Percentiles rank a stretch among this genome's conserved stretches.
Conservation (phyloP, 2,113 vertebrate genomes). For the Lophura nycthemera region DNA sequence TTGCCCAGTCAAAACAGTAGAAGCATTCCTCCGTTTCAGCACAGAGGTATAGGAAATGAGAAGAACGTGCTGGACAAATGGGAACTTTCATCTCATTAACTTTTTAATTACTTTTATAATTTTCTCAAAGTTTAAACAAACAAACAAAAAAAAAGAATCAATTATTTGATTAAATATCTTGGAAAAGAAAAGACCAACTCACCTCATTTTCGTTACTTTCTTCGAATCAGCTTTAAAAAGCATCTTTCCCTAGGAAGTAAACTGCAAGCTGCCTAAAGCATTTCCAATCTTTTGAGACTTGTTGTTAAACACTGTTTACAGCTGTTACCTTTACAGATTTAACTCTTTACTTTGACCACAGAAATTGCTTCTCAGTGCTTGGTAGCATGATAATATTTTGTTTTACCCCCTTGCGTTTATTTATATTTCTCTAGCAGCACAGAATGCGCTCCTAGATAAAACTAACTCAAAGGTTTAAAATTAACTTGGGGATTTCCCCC, state of each 20-base stretch:
- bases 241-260: not conserved
- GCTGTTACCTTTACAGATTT: not conserved
- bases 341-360: not conserved
- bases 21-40: not conserved
- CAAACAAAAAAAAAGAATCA: not conserved
- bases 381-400: not conserved
- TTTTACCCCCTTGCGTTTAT: not conserved
- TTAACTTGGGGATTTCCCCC: constrained; percentile 43
- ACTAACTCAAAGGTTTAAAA: constrained; percentile 54
- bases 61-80: not conserved
- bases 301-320: not conserved
- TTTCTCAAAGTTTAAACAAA: not conserved
- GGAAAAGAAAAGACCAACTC: not conserved
- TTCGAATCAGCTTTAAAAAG: not conserved
- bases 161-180: not conserved
- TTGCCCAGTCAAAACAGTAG: not conserved
- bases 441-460: not conserved
- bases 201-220: not conserved
- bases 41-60: fast-evolving
- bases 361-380: not conserved
- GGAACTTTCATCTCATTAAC: not conserved
- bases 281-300: not conserved
- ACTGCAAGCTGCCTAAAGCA: not conserved
- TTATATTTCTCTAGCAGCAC: not conserved
- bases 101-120: not conserved